Evolutionary conservation across 1,140 invertebrate genomes (phyloP).

Genomic region (Drosophila tsacasi): DNA sequence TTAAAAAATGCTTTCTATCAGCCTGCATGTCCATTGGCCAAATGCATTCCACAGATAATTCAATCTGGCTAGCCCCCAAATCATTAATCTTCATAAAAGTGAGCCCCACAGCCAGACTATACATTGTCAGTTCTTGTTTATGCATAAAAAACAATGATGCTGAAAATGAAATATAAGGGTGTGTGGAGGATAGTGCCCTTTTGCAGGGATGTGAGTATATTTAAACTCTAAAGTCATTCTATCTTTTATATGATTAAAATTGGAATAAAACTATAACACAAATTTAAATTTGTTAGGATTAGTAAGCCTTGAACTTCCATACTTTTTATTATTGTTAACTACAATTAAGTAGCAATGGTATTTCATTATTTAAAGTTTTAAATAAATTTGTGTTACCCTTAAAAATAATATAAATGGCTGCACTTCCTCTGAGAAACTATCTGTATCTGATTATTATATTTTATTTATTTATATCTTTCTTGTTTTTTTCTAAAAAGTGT

Average conservation of each 20-base stretch:
- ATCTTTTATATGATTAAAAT: neutral
- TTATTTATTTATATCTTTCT: neutral
- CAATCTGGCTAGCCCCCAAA: slow-evolving; percentile 56
- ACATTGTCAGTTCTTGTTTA: slow-evolving; percentile 45
- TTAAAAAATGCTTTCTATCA: slow-evolving; percentile 54
- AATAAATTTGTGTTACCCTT: no score
- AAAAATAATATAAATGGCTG: no score
- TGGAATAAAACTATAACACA: no score
- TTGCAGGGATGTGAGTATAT: neutral
- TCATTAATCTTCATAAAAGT: slow-evolving; percentile 82
- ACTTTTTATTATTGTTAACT: no score
- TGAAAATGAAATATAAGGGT: neutral
- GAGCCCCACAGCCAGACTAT: slow-evolving; percentile 30
- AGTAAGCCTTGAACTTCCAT: no score
- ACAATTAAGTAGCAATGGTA: no score
- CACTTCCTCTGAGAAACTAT: no score
- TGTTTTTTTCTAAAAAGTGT: neutral
- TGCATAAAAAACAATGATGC: slow-evolving; percentile 35
- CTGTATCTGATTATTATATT: neutral
- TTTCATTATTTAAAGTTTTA: no score
- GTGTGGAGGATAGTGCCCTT: neutral
- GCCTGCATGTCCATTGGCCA: slow-evolving; percentile 34
- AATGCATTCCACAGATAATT: slow-evolving; percentile 61
- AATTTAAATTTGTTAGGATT: no score
- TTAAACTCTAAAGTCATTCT: no score